Conservation (phyloP, 2,797 vertebrate genomes). For the Loriculus beryllinus region DNA sequence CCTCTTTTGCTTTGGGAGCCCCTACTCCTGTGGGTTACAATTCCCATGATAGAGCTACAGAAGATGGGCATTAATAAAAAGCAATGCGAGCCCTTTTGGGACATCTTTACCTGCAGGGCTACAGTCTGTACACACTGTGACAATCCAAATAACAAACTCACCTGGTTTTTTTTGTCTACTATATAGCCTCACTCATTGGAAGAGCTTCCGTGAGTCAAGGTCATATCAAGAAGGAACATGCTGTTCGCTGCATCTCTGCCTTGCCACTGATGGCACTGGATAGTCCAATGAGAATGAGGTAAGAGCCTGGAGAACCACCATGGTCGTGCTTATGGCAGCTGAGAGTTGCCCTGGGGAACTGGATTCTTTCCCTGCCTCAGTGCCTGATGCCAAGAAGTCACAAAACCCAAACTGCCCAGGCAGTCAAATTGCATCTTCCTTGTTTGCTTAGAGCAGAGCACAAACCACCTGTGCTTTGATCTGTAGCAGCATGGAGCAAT, state of each 20-base stretch:
- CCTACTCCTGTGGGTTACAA: neutral
- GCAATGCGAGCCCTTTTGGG: neutral
- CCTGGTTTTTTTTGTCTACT: neutral
- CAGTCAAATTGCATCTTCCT: neutral
- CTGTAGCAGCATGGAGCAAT: neutral
- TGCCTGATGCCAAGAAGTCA: neutral
- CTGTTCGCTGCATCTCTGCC: neutral
- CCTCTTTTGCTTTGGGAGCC: neutral
- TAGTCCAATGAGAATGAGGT: neutral
- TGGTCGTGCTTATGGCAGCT: neutral
- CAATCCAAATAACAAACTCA: neutral
- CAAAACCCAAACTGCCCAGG: neutral
- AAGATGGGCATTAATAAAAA: neutral
- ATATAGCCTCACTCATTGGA: neutral
- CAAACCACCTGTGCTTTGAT: neutral
- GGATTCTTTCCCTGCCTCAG: neutral
- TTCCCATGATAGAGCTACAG: neutral
- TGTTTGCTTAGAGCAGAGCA: neutral
- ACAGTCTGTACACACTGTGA: rapidly evolving
- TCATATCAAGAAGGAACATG: neutral
- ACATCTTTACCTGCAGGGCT: neutral
- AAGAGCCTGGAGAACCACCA: neutral
- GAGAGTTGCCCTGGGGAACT: neutral
- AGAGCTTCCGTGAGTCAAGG: neutral
- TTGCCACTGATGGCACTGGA: neutral